phyloP scores from a whole-genome alignment of 2,113 vertebrate species.

The Pampusana beccarii region DNA sequence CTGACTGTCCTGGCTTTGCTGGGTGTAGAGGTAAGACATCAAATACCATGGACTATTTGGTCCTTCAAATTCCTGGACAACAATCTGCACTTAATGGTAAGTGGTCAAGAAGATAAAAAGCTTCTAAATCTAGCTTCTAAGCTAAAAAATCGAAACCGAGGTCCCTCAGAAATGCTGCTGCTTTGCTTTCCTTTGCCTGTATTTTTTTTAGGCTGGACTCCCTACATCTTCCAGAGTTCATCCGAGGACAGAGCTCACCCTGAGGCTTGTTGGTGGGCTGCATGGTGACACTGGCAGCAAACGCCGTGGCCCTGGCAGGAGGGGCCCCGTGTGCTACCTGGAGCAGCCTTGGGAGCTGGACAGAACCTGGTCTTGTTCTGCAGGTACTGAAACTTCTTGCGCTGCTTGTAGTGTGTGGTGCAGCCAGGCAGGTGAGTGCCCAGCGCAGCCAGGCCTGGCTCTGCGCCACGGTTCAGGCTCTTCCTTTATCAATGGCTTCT shows the following conservation, averaged over 20 bases:
- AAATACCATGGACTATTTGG: background rate
- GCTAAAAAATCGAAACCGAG: background rate
- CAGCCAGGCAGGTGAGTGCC: background rate
- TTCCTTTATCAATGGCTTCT: background rate
- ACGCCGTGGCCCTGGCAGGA: background rate
- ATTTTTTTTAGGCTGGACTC: background rate
- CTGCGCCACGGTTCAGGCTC: background rate
- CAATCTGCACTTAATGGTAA: background rate
- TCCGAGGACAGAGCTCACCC: background rate
- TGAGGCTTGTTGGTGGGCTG: rapidly evolving
- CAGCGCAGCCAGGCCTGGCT: background rate
- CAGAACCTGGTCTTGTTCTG: background rate
- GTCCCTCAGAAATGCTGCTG: background rate
- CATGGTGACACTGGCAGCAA: background rate
- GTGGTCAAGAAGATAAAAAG: background rate
- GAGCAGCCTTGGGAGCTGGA: background rate
- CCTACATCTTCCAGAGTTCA: background rate
- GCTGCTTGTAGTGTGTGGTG: background rate
- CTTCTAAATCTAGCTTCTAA: background rate
- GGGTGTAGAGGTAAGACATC: background rate
- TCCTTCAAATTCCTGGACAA: background rate
- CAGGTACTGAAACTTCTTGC: background rate
- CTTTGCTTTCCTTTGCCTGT: background rate
- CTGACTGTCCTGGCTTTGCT: background rate
- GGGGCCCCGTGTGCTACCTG: rapidly evolving